Percentiles rank a stretch among this genome's conserved stretches.
phyloP scores from a whole-genome alignment of 2,888 invertebrate genomes.

The Chironomus tentans region DNA sequence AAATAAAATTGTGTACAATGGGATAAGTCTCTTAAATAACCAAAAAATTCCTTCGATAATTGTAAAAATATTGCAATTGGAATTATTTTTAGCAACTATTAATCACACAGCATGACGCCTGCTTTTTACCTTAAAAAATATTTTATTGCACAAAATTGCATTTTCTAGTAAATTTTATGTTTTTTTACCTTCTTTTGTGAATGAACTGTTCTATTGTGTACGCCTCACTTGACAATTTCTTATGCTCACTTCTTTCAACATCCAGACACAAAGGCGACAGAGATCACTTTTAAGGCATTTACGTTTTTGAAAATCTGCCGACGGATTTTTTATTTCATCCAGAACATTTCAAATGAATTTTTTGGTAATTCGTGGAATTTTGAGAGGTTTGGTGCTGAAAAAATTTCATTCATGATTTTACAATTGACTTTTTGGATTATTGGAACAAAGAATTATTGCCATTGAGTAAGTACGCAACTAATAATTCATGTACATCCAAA shows the following conservation, averaged over 20 bases:
- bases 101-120: constrained; percentile 8
- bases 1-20: neutral
- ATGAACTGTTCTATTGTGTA: neutral
- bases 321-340: neutral
- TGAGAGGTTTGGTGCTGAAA: neutral
- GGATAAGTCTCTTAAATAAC: neutral
- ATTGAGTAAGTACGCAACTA: no score
- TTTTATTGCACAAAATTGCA: constrained; percentile 19
- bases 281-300: neutral
- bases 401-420: constrained; percentile 3
- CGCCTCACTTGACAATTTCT: constrained; percentile 17
- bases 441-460: no score
- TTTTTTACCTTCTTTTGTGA: neutral
- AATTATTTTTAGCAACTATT: neutral
- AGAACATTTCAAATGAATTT: neutral
- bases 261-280: constrained; percentile 16
- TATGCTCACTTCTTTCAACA: constrained; percentile 4
- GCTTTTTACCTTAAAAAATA: neutral
- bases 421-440: neutral
- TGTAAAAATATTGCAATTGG: constrained; percentile 15
- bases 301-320: neutral
- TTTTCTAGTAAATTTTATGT: neutral
- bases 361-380: neutral
- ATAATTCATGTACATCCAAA: no score
- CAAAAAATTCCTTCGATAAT: neutral